Percentiles rank a stretch among this genome's conserved stretches.
phyloP scores from a whole-genome alignment of 2,113 vertebrate genomes.

The Anas platyrhynchos region DNA sequence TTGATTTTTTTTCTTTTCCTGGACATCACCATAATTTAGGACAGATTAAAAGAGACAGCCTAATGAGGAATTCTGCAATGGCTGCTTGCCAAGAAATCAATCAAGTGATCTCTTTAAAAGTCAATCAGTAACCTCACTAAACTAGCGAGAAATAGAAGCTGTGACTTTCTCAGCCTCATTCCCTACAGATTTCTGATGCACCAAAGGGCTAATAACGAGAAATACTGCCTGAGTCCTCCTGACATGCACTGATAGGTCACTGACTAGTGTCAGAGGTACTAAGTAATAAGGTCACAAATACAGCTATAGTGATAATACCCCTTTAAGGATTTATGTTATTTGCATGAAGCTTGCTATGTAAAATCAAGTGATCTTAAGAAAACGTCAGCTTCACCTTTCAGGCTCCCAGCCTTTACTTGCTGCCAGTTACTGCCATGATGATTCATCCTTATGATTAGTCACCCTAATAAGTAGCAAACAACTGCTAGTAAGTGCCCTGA shows the following conservation, averaged over 20 bases:
- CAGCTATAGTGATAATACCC: background rate
- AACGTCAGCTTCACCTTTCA: background rate
- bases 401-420: background rate
- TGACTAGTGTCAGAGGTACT: background rate
- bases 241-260: background rate
- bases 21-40: too few relatives aligned
- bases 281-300: background rate
- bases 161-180: constrained; percentile 17
- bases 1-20: too few relatives aligned
- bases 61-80: too few relatives aligned
- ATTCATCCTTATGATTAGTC: background rate
- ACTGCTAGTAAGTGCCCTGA: background rate
- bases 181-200: background rate
- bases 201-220: background rate
- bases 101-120: too few relatives aligned
- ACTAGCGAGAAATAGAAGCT: constrained; percentile 24
- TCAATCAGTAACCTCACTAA: constrained; percentile 63
- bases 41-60: too few relatives aligned
- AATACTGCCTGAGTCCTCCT: background rate
- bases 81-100: too few relatives aligned
- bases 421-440: background rate
- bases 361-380: background rate
- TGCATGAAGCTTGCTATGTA: background rate
- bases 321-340: background rate
- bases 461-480: background rate